Conservation (phyloP, 1,140 invertebrate species). For the Chelonus insularis region DNA sequence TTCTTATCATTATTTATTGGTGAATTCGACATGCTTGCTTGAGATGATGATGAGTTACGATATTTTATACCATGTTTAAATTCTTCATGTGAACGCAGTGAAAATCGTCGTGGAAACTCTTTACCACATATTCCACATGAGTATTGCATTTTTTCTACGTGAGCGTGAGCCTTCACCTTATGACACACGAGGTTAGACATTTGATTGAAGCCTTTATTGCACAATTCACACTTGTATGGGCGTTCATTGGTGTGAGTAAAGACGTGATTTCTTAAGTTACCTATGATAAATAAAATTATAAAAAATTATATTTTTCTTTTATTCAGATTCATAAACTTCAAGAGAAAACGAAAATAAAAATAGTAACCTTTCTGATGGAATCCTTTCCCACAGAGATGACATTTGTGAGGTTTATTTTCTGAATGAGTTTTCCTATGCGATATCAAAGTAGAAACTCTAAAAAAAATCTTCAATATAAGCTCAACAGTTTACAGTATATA, state of each 20-base stretch:
- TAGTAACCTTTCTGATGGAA: constrained; percentile 76
- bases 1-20: constrained; percentile 46
- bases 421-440: constrained; percentile 77
- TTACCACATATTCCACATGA: constrained; percentile 63
- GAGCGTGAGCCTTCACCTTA: constrained; percentile 70
- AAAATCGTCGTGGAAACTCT: constrained; percentile 61
- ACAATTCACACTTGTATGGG: constrained; percentile 79
- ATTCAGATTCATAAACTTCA: background rate
- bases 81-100: constrained; percentile 64
- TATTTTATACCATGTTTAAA: constrained; percentile 63
- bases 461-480: constrained; percentile 28
- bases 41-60: constrained; percentile 37
- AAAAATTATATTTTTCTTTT: constrained; percentile 20
- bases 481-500: background rate
- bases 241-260: constrained; percentile 80
- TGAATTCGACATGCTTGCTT: constrained; percentile 42
- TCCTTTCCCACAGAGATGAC: constrained; percentile 73
- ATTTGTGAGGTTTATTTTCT: constrained; percentile 72
- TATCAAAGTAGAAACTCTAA: constrained; percentile 72
- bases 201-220: constrained; percentile 79
- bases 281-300: constrained; percentile 48
- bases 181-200: constrained; percentile 81
- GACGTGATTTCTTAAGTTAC: constrained; percentile 72
- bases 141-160: constrained; percentile 62
- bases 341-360: constrained; percentile 3